Evolutionary conservation across 2,888 invertebrate species (phyloP), one percentile per base, ranked within the genome.

Genomic region (Calliopum simillimum): DNA sequence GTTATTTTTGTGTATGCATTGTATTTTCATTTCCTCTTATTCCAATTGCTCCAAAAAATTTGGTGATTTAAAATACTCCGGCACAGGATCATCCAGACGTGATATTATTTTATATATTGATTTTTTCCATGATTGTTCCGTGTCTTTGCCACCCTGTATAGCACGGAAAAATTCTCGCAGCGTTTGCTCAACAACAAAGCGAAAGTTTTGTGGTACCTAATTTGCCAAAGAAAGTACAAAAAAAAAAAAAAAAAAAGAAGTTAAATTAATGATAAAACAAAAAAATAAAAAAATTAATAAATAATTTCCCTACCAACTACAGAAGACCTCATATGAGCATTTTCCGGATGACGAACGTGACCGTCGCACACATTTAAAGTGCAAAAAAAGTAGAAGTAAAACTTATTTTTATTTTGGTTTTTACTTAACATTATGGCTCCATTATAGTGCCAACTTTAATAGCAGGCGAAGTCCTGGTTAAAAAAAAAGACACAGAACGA

Each of bases 101-200:
- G 98, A 98, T 88, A 99, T 99, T 84, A 99, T 94, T 88, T 99
- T 99, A 91, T 99, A 99, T 88, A 99, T 99, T 83, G 98, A 94
- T 88, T 99, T 99, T 90, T 99, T 99, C 99, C 99, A 99, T 84
- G 98, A 98, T 87, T 98, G 99, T 86, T 99, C 99, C 73, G 93
- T 90, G 88, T 99, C 99, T 88, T 98, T 97, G 78, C 96, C 97
- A 82, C 94, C 92, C 86, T 95, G 94, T 85, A 99, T 95, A 79
- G 99, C 96, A 88, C 97, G 96, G 93, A 96, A 99, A 91, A 99
- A 99, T 89, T 99, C 99, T 78, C 96, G 92, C 76, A 99, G 90
- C 72, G 99, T 99, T 87, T 97, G 96, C 87, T 99, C 98, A 75
- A 99, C 96, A 79, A 99, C 98, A 87, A 92, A 94, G 87, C 97